Percentiles rank a stretch among this genome's conserved stretches.
These are phyloP conservation scores for Rhagoletis zephyria DNA, from an alignment of 1,140 invertebrate species.

Conservation along the genomic window DNA sequence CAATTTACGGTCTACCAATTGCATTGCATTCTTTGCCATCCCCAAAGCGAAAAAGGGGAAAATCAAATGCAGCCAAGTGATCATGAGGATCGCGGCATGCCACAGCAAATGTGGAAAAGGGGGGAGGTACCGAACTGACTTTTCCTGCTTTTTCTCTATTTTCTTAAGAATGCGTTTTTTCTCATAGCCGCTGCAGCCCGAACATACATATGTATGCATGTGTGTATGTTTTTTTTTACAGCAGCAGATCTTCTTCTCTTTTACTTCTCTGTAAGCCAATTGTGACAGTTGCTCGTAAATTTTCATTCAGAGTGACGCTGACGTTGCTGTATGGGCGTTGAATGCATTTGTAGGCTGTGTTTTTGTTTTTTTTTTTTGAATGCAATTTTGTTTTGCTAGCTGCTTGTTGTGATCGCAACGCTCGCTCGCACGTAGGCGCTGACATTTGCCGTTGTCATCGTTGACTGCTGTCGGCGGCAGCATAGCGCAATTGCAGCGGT, in stretches of 20 bases:
- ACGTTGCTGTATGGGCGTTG: conserved; percentile 38
- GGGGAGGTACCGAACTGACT: no score
- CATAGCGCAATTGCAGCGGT: neutral
- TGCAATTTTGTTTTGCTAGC: neutral
- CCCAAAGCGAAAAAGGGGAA: conserved; percentile 30
- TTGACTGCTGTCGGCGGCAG: conserved; percentile 26
- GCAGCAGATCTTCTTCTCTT: neutral
- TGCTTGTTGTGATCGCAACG: neutral
- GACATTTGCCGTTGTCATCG: conserved; percentile 30
- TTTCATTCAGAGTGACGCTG: conserved; percentile 55
- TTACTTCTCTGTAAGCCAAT: conserved; percentile 1
- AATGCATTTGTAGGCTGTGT: neutral
- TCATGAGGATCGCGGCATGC: neutral
- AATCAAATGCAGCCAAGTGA: conserved; percentile 22
- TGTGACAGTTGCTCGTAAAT: conserved; percentile 54
- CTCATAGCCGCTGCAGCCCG: neutral
- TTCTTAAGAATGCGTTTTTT: neutral
- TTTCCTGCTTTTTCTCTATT: neutral
- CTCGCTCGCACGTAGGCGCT: conserved; percentile 12
- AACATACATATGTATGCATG: neutral
- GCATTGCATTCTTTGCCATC: conserved; percentile 65
- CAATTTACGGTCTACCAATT: conserved; percentile 72
- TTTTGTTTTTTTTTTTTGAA: neutral
- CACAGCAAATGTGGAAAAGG: neutral
- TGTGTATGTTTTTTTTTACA: neutral